phyloP scores from a whole-genome alignment of 2,888 invertebrate genomes.

The Athalia circularis region DNA sequence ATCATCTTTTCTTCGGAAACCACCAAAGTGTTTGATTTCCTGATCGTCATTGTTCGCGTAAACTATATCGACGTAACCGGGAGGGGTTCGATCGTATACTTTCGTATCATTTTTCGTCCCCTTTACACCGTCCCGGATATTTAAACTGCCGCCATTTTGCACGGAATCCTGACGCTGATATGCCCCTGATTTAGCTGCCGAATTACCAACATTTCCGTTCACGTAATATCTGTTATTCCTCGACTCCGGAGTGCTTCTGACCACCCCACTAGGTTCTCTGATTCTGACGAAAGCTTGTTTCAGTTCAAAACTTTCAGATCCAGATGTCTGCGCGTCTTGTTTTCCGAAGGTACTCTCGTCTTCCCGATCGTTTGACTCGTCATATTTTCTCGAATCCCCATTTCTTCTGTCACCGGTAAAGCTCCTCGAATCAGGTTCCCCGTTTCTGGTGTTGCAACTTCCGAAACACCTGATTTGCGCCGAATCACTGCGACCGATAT shows the following conservation, averaged over 20 bases:
- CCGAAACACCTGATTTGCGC: constrained; percentile 17
- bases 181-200: background rate
- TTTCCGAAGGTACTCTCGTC: background rate
- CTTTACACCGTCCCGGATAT: background rate
- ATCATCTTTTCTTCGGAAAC: constrained; percentile 53
- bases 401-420: background rate
- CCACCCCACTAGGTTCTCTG: background rate
- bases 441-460: constrained; percentile 26
- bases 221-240: constrained; percentile 27
- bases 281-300: constrained; percentile 42
- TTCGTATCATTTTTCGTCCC: background rate
- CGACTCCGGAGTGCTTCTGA: constrained; percentile 24
- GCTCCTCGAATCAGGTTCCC: constrained; percentile 2
- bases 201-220: background rate
- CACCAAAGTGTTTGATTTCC: constrained; percentile 63
- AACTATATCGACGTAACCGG: constrained; percentile 68
- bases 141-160: background rate
- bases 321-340: constrained; percentile 33
- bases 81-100: constrained; percentile 47
- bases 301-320: constrained; percentile 46
- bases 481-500: background rate
- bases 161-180: background rate
- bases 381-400: background rate
- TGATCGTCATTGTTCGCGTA: constrained; percentile 62
- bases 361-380: background rate